phyloP scores from a whole-genome alignment of 37 sponge, comb jelly and placozoan species.

The Chondrilla cf. caribensis region DNA sequence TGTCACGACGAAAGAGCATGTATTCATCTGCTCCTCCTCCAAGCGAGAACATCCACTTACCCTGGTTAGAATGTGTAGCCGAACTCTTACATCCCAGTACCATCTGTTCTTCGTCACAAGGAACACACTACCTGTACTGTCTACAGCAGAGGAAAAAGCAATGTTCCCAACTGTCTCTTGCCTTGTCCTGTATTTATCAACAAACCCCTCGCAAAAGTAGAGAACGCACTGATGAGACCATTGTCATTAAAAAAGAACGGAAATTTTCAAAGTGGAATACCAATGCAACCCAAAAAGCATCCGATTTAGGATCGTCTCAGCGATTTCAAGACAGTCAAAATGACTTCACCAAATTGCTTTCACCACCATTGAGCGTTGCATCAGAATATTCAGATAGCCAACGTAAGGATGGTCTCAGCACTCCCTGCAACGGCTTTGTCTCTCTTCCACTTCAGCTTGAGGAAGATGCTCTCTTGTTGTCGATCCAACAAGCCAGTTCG shows the following conservation, averaged over 20 bases:
- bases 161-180: not conserved
- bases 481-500: not conserved
- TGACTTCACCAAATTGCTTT: slow-evolving; percentile 29
- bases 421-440: not conserved
- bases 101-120: not conserved
- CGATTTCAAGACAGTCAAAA: slow-evolving; percentile 5
- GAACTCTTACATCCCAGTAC: not conserved
- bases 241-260: not conserved
- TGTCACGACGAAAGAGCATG: no score
- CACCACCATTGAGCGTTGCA: slow-evolving; percentile 21
- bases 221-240: not conserved
- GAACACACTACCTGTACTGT: not conserved
- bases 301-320: not conserved
- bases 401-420: not conserved
- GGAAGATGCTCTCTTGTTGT: slow-evolving; percentile 1
- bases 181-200: not conserved
- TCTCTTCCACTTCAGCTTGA: slow-evolving; percentile 11
- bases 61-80: slow-evolving; percentile 13
- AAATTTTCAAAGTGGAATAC: not conserved
- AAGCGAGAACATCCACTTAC: not conserved
- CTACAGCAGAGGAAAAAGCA: slow-evolving; percentile 2
- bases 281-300: not conserved
- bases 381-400: not conserved
- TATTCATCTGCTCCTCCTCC: no score
- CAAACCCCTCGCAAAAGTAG: not conserved